phyloP scores from a whole-genome alignment of 2,888 invertebrate genomes.

The Leucoma salicis region DNA sequence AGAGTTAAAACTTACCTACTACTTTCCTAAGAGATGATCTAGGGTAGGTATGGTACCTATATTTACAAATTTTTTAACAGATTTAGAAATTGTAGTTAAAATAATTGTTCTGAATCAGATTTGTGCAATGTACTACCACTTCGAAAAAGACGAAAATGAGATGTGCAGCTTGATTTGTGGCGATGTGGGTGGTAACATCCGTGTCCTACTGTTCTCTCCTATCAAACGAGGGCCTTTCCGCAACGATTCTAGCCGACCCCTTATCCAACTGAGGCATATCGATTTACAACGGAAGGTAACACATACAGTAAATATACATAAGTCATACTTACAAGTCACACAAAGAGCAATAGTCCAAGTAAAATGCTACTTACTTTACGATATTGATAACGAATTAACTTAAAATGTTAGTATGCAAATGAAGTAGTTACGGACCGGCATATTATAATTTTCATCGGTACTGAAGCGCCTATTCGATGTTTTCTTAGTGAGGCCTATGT shows the following conservation, averaged over 20 bases:
- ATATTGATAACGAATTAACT: too few species aligned
- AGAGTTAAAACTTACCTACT: too few species aligned
- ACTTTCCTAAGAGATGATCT: too few species aligned
- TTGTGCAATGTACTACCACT: constrained; percentile 82
- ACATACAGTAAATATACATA: not conserved
- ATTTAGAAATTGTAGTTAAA: too few species aligned
- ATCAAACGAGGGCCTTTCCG: constrained; percentile 86
- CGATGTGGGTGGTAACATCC: constrained; percentile 88
- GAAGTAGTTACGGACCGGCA: too few species aligned
- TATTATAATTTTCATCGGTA: too few species aligned
- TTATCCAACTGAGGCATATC: constrained; percentile 82
- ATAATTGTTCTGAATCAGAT: constrained; percentile 44
- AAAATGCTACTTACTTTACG: not conserved
- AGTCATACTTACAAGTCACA: not conserved
- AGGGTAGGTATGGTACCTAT: too few species aligned
- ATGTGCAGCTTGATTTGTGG: constrained; percentile 86
- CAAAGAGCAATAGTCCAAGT: not conserved
- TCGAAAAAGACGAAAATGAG: constrained; percentile 77
- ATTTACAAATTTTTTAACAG: too few species aligned
- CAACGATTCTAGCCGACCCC: constrained; percentile 84
- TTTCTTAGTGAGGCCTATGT: too few species aligned
- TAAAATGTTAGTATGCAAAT: too few species aligned
- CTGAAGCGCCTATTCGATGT: too few species aligned
- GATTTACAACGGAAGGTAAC: constrained; percentile 74
- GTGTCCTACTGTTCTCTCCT: constrained; percentile 84